Percentiles rank a stretch among this genome's conserved stretches.
Conservation (phyloP, 2,797 vertebrate species). For the Iguana delicatissima region DNA sequence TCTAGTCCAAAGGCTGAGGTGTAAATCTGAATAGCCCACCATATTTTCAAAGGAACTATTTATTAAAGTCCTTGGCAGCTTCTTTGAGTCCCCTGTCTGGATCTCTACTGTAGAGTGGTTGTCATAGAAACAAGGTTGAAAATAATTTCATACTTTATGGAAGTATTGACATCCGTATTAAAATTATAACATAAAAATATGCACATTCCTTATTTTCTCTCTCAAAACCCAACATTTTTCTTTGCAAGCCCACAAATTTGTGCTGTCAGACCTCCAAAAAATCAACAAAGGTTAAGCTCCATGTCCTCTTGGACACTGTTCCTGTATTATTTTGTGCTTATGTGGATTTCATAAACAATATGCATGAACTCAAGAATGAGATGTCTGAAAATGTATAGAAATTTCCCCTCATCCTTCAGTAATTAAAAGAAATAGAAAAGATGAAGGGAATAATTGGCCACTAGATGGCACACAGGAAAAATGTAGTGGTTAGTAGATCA, state of each 20-base stretch:
- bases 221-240: background rate
- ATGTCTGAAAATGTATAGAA: constrained; percentile 18
- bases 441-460: background rate
- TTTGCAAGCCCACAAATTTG: constrained; percentile 25
- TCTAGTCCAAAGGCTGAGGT: background rate
- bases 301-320: background rate
- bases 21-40: constrained; percentile 34
- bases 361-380: background rate
- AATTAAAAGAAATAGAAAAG: constrained; percentile 2
- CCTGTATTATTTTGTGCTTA: constrained; percentile 17
- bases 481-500: background rate
- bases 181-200: constrained; percentile 39
- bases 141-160: constrained; percentile 67
- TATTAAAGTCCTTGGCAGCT: constrained; percentile 45
- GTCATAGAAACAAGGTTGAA: constrained; percentile 73
- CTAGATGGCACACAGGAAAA: background rate
- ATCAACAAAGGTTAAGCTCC: background rate
- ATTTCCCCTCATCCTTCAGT: background rate
- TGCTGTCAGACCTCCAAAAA: background rate
- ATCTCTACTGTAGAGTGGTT: constrained; percentile 47
- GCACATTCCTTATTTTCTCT: constrained; percentile 46
- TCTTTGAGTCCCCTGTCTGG: constrained; percentile 38
- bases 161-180: constrained; percentile 64
- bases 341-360: background rate
- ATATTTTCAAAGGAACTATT: constrained; percentile 54